Percentiles rank a stretch among this genome's conserved stretches.
Evolutionary conservation across 1,140 invertebrate genomes (phyloP).

Genomic region (Drosophila mauritiana): DNA sequence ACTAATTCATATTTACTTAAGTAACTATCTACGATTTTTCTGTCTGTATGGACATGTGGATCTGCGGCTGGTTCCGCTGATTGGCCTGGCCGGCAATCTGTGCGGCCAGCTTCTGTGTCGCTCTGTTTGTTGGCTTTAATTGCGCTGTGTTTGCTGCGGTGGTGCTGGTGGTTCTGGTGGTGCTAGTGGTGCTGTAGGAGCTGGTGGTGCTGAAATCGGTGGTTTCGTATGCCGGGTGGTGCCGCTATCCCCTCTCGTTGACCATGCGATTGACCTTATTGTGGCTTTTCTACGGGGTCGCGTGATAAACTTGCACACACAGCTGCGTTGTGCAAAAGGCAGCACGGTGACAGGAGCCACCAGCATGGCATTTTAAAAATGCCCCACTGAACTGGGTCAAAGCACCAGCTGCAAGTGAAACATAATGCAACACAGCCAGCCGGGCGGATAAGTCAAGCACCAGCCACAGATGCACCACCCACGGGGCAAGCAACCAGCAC

Average conservation of each 20-base stretch:
- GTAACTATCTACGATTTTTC: neutral
- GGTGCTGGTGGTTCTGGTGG: slow-evolving; percentile 4
- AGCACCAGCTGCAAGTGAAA: slow-evolving; percentile 25
- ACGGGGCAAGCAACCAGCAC: neutral
- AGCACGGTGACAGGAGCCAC: slow-evolving; percentile 28
- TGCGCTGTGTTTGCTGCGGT: slow-evolving; percentile 53
- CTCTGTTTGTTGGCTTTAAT: slow-evolving; percentile 71
- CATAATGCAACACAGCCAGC: slow-evolving; percentile 32
- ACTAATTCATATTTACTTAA: neutral
- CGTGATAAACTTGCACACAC: slow-evolving; percentile 46
- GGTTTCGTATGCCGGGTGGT: neutral
- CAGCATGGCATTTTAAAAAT: slow-evolving; percentile 15
- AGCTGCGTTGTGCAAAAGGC: slow-evolving; percentile 11
- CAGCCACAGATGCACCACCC: neutral
- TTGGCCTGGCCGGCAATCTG: slow-evolving; percentile 55
- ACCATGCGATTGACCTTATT: slow-evolving; percentile 70
- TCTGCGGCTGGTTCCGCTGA: slow-evolving; percentile 55
- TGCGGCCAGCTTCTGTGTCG: slow-evolving; percentile 13
- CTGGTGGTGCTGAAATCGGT: slow-evolving; percentile 4
- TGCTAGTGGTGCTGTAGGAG: neutral
- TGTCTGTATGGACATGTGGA: slow-evolving; percentile 3
- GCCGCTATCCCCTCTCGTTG: slow-evolving; percentile 8
- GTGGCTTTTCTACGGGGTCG: slow-evolving; percentile 47
- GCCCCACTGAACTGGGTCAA: slow-evolving; percentile 45
- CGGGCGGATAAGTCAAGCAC: slow-evolving; percentile 17